Base-by-base conservation (phyloP, 1,140 invertebrate species). In the Gonatopus flavifemur region DNA sequence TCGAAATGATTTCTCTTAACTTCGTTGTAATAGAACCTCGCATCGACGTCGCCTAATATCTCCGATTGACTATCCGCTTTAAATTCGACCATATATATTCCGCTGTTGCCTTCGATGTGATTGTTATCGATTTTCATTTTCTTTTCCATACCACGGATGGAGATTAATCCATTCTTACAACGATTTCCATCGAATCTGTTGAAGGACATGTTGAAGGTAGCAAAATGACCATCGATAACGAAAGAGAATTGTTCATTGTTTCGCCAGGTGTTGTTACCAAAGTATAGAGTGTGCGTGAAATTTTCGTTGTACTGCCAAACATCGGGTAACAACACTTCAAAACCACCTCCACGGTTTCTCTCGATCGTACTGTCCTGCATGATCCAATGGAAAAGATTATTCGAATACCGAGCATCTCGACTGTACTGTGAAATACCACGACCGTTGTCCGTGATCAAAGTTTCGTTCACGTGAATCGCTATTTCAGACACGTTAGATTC, bases 111-210 rank as follows among this genome's bases (percentile, higher is more conserved):
- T 55, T 86, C 82, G 30, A 99, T 90, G 41, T 88, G 69, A 79
- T 89, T 85, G 62, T 84, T 72, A 83, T 87, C 82, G 51, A 98
- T 89, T 20, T 85, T 80, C 75, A 98, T 82, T 61, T 90, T 87
- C 76, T 99, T 99, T 74, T 99, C 98, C 94, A 98, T 99, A 12
- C 98, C 97, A 44, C 84, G 81, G 3, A 99, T 80, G 0, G 88
- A 85, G 2, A 99, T 81, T 12, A 99, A 73, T 0, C 96, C 92
- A 8, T 74, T 80, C 45, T 86, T 85, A 62, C 94, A 98, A 5
- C 77, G 76, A 67, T 99, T 99, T 25, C 90, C 86, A 1, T 85
- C 82, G 66, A 98, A 97, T 8, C 83, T 78, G 70, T 95, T 98
- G 46, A 84, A 84, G 0, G 89, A 88, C 32, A 99, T 86, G 53